phyloP scores from a whole-genome alignment of 1,140 invertebrate genomes.

The Linepithema humile region DNA sequence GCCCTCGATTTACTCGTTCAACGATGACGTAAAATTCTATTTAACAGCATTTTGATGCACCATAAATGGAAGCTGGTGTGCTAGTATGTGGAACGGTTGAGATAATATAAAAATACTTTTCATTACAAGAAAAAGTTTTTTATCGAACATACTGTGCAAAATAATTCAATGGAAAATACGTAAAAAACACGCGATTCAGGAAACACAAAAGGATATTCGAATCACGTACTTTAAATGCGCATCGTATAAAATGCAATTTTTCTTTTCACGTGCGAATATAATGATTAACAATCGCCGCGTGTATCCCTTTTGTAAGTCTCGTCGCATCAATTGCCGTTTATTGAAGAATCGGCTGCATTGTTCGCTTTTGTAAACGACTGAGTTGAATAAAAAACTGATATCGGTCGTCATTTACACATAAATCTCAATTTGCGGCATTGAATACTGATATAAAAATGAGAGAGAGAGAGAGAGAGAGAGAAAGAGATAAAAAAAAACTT shows the following conservation, averaged over 20 bases:
- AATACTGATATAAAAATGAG: neutral
- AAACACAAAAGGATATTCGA: neutral
- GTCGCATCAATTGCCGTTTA: neutral
- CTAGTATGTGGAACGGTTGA: neutral
- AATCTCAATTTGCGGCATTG: no score
- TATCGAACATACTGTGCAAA: neutral
- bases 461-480: neutral
- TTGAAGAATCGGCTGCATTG: neutral
- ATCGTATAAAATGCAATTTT: neutral
- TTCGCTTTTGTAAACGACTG: neutral
- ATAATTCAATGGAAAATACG: neutral
- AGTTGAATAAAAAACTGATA: neutral
- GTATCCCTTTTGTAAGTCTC: neutral
- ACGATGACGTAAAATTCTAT: neutral
- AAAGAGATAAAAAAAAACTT: neutral
- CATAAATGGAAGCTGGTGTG: neutral
- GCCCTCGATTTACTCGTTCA: slow-evolving; percentile 1
- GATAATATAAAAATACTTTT: slow-evolving; percentile 1
- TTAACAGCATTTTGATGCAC: neutral
- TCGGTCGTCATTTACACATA: neutral
- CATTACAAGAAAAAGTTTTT: neutral
- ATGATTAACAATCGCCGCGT: neutral
- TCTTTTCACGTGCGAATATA: neutral
- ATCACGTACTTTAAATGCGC: neutral
- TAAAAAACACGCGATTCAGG: neutral